Evolutionary conservation across 2,113 vertebrate genomes (phyloP).

Genomic region (Parotia lawesii): DNA sequence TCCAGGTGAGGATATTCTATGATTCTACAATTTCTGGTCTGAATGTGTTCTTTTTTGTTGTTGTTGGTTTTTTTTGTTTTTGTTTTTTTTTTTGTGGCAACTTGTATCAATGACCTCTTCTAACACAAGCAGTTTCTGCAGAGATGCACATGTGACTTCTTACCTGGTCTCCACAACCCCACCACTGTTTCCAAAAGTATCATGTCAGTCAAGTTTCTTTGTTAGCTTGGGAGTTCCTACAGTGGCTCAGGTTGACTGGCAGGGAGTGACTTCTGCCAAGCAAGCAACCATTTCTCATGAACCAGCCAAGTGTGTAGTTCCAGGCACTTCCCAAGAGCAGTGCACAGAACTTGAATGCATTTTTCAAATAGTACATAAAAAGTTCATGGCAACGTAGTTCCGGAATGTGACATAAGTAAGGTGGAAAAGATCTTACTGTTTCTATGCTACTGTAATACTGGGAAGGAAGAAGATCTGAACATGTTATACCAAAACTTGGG

Average conservation of each 20-base stretch:
- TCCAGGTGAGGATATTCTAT: not conserved
- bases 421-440: not conserved
- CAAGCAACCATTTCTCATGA: not conserved
- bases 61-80: not conserved
- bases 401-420: not conserved
- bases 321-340: not conserved
- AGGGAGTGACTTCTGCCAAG: not conserved
- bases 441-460: not conserved
- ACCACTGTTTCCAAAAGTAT: not conserved
- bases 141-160: not conserved
- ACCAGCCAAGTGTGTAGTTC: not conserved
- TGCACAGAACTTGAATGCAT: not conserved
- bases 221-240: not conserved
- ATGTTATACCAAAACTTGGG: not conserved
- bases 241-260: not conserved
- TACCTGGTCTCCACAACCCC: not conserved
- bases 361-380: not conserved
- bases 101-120: not conserved
- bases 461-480: not conserved
- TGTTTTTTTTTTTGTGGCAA: not conserved
- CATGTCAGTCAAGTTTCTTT: not conserved
- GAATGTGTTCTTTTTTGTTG: too few relatives aligned
- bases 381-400: not conserved
- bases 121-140: not conserved
- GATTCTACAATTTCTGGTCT: not conserved